Conservation (phyloP, 1,140 invertebrate genomes). For the Laupala kohalensis region DNA sequence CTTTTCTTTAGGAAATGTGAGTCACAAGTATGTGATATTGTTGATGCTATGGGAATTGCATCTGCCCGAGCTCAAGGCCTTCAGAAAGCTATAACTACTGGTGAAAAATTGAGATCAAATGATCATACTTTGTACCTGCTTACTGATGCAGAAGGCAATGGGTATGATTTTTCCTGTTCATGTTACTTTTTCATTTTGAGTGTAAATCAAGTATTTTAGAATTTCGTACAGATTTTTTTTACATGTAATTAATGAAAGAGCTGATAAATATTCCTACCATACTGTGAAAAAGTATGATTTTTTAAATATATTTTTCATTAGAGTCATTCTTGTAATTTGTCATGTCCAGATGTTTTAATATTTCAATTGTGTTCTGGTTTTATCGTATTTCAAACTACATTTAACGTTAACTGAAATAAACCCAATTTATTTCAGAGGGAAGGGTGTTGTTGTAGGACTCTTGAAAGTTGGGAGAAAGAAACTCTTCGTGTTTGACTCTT, state of each 20-base stretch:
- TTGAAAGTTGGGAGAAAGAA: conserved; percentile 75
- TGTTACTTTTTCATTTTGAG: neutral
- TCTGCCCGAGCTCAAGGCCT: conserved; percentile 63
- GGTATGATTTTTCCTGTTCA: conserved; percentile 31
- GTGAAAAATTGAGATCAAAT: conserved; percentile 48
- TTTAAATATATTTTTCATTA: too few species aligned
- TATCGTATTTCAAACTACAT: too few species aligned
- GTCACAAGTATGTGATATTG: conserved; percentile 24
- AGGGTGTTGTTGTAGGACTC: conserved; percentile 58
- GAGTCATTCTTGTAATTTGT: too few species aligned
- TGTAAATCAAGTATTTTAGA: neutral
- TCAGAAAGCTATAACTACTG: conserved; percentile 52
- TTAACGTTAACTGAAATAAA: too few species aligned
- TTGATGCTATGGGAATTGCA: conserved; percentile 54
- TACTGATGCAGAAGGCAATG: conserved; percentile 42
- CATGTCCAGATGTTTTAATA: too few species aligned
- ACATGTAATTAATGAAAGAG: too few species aligned
- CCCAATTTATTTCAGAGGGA: conserved; percentile 35
- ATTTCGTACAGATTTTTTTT: too few species aligned
- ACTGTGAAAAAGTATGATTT: too few species aligned
- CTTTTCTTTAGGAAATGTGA: neutral
- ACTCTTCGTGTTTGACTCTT: conserved; percentile 66
- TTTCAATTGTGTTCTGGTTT: too few species aligned
- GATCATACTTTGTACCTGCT: conserved; percentile 54
- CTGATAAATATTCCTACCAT: too few species aligned